These are phyloP conservation scores for Tragelaphus strepsiceros DNA, from an alignment of 2,113 vertebrate genomes.

Conservation along the genomic window DNA sequence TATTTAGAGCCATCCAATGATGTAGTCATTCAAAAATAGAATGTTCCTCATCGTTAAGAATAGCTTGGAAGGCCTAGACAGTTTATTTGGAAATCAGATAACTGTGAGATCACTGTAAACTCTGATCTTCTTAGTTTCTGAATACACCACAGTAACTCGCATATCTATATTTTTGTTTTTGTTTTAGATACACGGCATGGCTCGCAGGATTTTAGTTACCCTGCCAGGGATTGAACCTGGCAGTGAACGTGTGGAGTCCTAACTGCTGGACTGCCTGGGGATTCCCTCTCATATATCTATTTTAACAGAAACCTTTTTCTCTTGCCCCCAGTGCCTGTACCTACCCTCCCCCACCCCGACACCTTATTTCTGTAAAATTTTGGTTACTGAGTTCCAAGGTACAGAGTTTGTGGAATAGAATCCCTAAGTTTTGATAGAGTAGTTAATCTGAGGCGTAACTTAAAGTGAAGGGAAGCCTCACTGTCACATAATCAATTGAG, in stretches of 20 bases:
- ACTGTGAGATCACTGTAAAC: background rate
- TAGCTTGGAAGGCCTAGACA: background rate
- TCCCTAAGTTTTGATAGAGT: background rate
- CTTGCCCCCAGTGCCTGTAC: background rate
- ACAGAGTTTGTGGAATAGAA: background rate
- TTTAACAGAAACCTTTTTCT: background rate
- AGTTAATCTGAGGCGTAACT: constrained; percentile 1
- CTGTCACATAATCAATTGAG: background rate
- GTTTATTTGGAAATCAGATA: background rate
- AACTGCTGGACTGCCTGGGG: background rate
- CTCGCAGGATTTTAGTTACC: background rate
- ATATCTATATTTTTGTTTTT: background rate
- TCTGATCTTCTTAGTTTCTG: background rate
- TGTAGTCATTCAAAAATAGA: background rate
- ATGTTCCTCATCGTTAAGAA: background rate
- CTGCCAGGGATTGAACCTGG: background rate
- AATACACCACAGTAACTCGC: background rate
- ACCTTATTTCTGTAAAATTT: background rate
- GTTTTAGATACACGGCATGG: background rate
- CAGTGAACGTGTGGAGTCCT: background rate
- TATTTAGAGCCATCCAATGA: background rate
- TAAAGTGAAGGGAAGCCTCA: background rate
- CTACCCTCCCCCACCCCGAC: background rate
- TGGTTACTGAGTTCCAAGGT: background rate
- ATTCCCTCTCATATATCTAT: background rate